Evolutionary conservation across 2,797 vertebrate genomes (phyloP).

Genomic region (Brachyalestes nurse): DNA sequence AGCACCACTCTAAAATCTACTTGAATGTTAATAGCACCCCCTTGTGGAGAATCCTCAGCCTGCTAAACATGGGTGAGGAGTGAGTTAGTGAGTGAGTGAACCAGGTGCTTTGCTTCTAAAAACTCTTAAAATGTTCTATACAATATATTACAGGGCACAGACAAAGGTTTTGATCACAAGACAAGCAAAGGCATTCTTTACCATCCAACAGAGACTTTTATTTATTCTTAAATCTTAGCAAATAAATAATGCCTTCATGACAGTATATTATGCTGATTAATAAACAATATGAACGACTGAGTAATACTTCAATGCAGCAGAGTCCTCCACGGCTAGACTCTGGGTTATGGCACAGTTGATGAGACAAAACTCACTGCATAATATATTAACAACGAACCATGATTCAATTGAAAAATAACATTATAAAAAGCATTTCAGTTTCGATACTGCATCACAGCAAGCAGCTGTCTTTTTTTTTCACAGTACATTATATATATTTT

Average conservation of each 20-base stretch:
- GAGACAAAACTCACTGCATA: conserved; percentile 72
- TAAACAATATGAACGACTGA: conserved; percentile 77
- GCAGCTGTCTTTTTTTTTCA: conserved; percentile 74
- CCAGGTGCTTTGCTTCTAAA: no score
- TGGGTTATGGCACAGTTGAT: conserved; percentile 74
- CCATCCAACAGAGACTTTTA: conserved; percentile 84
- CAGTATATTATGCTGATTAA: conserved; percentile 79
- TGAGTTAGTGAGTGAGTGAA: no score
- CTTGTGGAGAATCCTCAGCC: no score
- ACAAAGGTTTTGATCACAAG: not conserved
- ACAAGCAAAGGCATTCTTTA: conserved; percentile 52
- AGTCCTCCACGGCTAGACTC: conserved; percentile 66
- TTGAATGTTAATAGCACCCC: no score
- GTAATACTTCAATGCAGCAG: conserved; percentile 79
- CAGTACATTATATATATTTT: conserved; percentile 37
- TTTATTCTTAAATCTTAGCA: conserved; percentile 67
- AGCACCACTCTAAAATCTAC: no score
- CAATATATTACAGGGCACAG: not conserved
- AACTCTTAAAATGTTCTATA: no score
- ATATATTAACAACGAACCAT: conserved; percentile 72
- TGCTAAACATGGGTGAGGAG: no score
- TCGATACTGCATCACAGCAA: conserved; percentile 79
- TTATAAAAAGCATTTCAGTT: conserved; percentile 63
- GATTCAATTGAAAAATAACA: conserved; percentile 72
- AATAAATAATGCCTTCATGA: conserved; percentile 76